Conservation (phyloP, 2,888 invertebrate species). For the Sussaba pulchella region DNA sequence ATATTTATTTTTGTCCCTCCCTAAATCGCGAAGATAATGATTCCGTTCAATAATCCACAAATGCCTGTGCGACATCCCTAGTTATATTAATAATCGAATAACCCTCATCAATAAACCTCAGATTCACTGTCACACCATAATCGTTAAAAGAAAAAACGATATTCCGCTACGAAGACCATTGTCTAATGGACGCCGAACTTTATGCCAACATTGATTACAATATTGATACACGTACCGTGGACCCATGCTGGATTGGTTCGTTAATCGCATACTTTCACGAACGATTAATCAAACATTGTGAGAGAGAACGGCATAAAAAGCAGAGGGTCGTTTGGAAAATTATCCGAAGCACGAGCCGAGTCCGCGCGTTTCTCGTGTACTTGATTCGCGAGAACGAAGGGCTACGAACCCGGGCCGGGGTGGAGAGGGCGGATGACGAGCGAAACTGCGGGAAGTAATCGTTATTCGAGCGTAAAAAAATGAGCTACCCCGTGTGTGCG, state of each 20-base stretch:
- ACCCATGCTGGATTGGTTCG: constrained; percentile 31
- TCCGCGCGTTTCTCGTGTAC: constrained; percentile 39
- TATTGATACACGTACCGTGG: neutral
- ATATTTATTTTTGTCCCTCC: too few relatives aligned
- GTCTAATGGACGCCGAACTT: constrained; percentile 3
- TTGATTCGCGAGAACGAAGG: constrained; percentile 48
- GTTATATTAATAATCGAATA: constrained; percentile 7
- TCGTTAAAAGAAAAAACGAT: constrained; percentile 19
- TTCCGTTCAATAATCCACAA: too few relatives aligned
- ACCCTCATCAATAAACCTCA: neutral
- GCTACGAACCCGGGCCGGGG: constrained; percentile 40
- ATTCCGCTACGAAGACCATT: neutral
- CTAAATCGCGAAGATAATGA: too few relatives aligned
- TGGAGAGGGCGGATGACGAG: constrained; percentile 30
- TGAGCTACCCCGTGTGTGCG: constrained; percentile 48
- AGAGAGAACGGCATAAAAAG: constrained; percentile 24
- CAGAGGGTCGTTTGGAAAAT: constrained; percentile 57
- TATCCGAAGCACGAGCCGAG: constrained; percentile 35
- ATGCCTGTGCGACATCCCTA: too few relatives aligned
- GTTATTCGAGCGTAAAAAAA: constrained; percentile 66
- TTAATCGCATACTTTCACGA: constrained; percentile 59
- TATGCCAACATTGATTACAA: constrained; percentile 16
- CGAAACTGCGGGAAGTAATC: constrained; percentile 64
- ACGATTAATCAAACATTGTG: constrained; percentile 63
- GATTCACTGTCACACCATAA: constrained; percentile 14